phyloP scores from a whole-genome alignment of 2,888 invertebrate genomes.

The Rapana venosa region DNA sequence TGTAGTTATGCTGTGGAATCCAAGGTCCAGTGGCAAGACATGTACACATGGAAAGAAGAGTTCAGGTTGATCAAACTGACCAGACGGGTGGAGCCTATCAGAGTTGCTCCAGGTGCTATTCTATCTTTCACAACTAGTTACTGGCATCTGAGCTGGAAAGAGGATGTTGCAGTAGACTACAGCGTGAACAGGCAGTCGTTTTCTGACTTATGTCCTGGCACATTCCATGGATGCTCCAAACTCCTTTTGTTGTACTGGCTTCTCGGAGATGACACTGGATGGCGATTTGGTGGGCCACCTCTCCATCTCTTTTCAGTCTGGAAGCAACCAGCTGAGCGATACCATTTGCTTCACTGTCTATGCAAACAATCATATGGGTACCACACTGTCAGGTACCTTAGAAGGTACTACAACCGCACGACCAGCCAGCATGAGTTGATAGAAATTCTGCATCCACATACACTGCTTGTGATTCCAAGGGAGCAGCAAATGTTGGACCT shows the following conservation, averaged over 20 bases:
- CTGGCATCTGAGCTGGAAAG: not conserved
- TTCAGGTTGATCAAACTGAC: conserved; percentile 8
- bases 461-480: conserved; percentile 8
- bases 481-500: conserved; percentile 24
- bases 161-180: conserved; percentile 13
- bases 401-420: conserved; percentile 27
- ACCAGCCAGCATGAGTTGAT: not conserved
- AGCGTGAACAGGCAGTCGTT: not conserved
- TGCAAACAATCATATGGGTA: not conserved
- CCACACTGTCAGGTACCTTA: conserved; percentile 1
- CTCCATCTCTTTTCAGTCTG: conserved; percentile 2
- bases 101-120: conserved; percentile 6
- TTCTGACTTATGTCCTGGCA: not conserved
- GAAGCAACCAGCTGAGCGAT: conserved; percentile 2
- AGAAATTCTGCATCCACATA: conserved; percentile 24
- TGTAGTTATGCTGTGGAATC: not conserved
- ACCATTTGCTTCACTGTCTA: not conserved
- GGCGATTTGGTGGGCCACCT: conserved; percentile 1
- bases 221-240: conserved; percentile 17
- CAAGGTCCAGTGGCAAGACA: not conserved
- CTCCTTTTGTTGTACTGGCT: conserved; percentile 12
- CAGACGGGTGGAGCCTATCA: conserved; percentile 1
- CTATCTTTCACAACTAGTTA: conserved; percentile 21
- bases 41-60: conserved; percentile 15
- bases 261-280: conserved; percentile 6